These are phyloP conservation scores for Campaea margaritaria DNA, from an alignment of 2,888 invertebrate genomes.

Conservation along the genomic window DNA sequence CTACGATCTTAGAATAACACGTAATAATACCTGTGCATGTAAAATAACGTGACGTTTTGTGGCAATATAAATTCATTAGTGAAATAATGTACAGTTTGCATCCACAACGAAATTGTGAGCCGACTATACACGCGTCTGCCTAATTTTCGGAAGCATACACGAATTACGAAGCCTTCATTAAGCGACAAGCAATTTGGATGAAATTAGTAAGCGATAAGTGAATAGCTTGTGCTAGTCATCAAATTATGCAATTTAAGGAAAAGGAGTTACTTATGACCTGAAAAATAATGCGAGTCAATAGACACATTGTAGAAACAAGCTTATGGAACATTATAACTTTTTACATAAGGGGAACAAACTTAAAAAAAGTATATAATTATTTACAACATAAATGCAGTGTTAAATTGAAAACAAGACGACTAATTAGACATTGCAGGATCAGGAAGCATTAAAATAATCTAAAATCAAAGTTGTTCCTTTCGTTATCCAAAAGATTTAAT, in stretches of 20 bases:
- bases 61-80: slow-evolving; percentile 8
- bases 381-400: not conserved
- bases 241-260: too few relatives aligned
- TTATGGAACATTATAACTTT: not conserved
- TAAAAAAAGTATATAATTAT: not conserved
- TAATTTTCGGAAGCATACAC: not conserved
- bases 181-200: too few relatives aligned
- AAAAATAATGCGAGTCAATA: not conserved
- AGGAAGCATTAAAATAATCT: too few relatives aligned
- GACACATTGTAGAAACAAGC: not conserved
- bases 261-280: too few relatives aligned
- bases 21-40: slow-evolving; percentile 44
- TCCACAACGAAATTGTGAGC: too few relatives aligned
- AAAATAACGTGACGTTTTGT: slow-evolving; percentile 30
- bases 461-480: too few relatives aligned
- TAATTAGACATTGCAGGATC: too few relatives aligned
- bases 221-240: too few relatives aligned
- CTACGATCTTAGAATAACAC: slow-evolving; percentile 27
- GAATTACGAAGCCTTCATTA: too few relatives aligned
- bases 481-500: too few relatives aligned
- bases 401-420: too few relatives aligned
- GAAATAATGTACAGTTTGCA: not conserved
- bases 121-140: not conserved
- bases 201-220: too few relatives aligned
- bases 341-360: not conserved